Evolutionary conservation across 2,888 invertebrate species (phyloP).

Genomic region (Clistopyga incitator): DNA sequence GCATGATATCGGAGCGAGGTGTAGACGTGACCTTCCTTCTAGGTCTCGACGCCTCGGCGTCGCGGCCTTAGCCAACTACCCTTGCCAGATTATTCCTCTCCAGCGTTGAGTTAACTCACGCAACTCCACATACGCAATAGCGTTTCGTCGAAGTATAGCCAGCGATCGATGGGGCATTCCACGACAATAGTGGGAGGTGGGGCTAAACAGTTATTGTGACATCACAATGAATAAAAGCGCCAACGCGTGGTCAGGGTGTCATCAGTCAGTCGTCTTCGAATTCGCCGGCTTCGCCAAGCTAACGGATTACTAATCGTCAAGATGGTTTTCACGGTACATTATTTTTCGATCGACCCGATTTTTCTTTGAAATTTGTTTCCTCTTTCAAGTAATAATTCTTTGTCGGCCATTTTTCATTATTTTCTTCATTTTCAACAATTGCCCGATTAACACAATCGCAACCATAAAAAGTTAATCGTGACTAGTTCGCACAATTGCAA

Average conservation of each 20-base stretch:
- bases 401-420: neutral
- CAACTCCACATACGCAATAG: constrained; percentile 63
- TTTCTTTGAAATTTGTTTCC: constrained; percentile 70
- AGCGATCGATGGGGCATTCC: constrained; percentile 30
- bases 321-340: constrained; percentile 81
- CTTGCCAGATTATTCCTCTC: constrained; percentile 66
- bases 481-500: too few relatives aligned
- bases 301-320: constrained; percentile 53
- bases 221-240: constrained; percentile 75
- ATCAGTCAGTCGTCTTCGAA: constrained; percentile 75
- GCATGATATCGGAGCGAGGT: constrained; percentile 30
- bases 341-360: constrained; percentile 76
- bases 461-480: too few relatives aligned
- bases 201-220: constrained; percentile 74
- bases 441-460: neutral
- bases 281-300: constrained; percentile 66
- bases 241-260: constrained; percentile 66
- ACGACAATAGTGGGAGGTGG: constrained; percentile 69
- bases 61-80: constrained; percentile 75
- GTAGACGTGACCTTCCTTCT: constrained; percentile 66
- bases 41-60: constrained; percentile 55
- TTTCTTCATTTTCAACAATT: neutral
- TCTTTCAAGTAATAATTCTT: neutral
- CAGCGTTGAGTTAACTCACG: constrained; percentile 45
- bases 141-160: constrained; percentile 24